Percentiles rank a stretch among this genome's conserved stretches.
These are phyloP conservation scores for Agrotis clavis DNA, from an alignment of 2,888 invertebrate species.

Conservation along the genomic window DNA sequence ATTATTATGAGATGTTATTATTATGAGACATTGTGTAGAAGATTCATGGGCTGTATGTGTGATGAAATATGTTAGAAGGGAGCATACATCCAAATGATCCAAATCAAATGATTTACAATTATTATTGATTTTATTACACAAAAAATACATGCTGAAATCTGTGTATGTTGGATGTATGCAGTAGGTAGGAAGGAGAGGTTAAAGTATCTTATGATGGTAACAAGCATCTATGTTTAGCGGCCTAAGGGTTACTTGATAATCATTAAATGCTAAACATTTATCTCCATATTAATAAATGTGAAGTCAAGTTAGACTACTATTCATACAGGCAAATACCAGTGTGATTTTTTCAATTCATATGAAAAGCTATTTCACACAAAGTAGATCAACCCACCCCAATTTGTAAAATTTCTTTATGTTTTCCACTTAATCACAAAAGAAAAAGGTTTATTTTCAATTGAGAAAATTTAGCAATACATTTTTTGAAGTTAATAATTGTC, in stretches of 20 bases:
- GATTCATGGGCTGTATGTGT: conserved; percentile 51
- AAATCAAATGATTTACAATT: too few relatives aligned
- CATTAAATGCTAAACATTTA: not conserved
- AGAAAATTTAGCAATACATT: not conserved
- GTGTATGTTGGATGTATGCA: conserved; percentile 31
- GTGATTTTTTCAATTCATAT: too few relatives aligned
- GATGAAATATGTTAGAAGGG: not conserved
- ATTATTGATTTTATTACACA: too few relatives aligned
- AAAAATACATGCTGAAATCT: too few relatives aligned
- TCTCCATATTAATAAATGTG: not conserved
- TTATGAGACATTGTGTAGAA: conserved; percentile 57
- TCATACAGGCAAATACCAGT: too few relatives aligned
- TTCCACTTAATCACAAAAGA: too few relatives aligned
- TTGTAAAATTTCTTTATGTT: too few relatives aligned
- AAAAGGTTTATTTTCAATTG: too few relatives aligned
- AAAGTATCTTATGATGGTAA: conserved; percentile 17
- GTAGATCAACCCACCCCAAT: too few relatives aligned
- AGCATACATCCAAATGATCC: conserved; percentile 28
- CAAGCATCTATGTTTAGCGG: conserved; percentile 20
- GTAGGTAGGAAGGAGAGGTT: too few relatives aligned
- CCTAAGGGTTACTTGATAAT: conserved; percentile 3
- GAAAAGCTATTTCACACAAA: too few relatives aligned
- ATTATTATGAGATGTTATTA: too few relatives aligned
- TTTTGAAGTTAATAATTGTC: not conserved
- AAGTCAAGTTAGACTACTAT: not conserved